A percentile compares a stretch with the other conserved stretches of the same genome.
Conservation (phyloP, 2,888 invertebrate species). For the Sarcophaga variegata region DNA sequence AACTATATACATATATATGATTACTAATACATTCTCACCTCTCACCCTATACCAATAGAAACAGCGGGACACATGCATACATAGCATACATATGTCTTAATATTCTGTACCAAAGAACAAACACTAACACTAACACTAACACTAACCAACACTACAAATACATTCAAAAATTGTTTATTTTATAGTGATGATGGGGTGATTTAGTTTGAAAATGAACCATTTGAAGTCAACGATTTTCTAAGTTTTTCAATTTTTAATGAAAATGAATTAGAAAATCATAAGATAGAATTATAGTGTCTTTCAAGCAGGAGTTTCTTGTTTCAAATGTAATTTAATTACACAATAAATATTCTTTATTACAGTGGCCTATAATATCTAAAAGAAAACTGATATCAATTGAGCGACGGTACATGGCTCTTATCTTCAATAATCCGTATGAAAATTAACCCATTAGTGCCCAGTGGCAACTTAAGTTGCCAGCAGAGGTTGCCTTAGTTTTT, state of each 20-base stretch:
- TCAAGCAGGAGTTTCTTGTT: no score
- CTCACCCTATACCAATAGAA: not conserved
- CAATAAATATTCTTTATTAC: no score
- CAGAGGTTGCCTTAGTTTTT: no score
- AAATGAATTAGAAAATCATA: not conserved
- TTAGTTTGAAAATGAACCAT: not conserved
- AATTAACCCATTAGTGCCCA: no score
- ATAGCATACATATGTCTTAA: not conserved
- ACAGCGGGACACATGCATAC: not conserved
- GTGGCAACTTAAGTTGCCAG: no score
- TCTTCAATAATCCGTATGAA: no score
- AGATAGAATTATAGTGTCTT: not conserved
- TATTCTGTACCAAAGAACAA: no score
- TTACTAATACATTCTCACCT: constrained; percentile 13
- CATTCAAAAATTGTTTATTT: not conserved
- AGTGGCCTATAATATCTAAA: no score
- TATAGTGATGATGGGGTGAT: not conserved
- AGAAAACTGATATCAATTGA: no score
- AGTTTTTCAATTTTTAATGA: not conserved
- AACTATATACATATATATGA: not conserved
- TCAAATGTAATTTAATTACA: no score
- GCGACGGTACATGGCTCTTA: no score
- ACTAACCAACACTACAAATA: not conserved
- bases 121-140: no score
- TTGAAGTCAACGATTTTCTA: not conserved